Evolutionary conservation across 2,888 invertebrate species (phyloP).

Genomic region (Kryphioiulus occultus): DNA sequence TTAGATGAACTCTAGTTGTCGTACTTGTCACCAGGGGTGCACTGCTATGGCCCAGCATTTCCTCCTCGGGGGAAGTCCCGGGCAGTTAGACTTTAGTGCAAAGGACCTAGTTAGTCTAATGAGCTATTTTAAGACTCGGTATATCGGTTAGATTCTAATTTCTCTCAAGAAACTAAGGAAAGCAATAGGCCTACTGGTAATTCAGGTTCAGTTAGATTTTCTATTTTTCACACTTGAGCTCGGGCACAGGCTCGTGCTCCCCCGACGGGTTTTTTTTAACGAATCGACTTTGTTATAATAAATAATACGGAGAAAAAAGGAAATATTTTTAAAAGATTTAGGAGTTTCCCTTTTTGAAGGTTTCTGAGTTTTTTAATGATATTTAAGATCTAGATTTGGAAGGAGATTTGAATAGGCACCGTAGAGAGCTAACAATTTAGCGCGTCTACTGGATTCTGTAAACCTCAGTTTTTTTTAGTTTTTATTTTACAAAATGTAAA

Average conservation of each 20-base stretch:
- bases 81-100: constrained; percentile 36
- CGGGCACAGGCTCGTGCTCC: background rate
- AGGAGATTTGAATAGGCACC: background rate
- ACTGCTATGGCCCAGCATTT: constrained; percentile 21
- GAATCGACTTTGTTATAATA: constrained; percentile 33
- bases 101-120: constrained; percentile 37
- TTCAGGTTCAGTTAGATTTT: constrained; percentile 39
- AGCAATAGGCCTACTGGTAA: background rate
- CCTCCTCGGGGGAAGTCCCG: constrained; percentile 36
- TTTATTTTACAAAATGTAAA: background rate
- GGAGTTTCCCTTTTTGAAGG: background rate
- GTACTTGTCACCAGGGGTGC: constrained; percentile 36
- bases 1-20: constrained; percentile 32
- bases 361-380: background rate
- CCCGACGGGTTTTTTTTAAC: constrained; percentile 31
- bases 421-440: background rate
- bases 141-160: background rate
- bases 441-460: background rate
- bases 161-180: background rate
- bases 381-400: background rate
- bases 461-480: background rate
- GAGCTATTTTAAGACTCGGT: constrained; percentile 36
- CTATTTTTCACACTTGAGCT: constrained; percentile 28
- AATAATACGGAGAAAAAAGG: background rate
- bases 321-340: constrained; percentile 17